Percentiles rank a stretch among this genome's conserved stretches.
Conservation (phyloP, 1,140 invertebrate genomes). For the Melitaea cinxia region DNA sequence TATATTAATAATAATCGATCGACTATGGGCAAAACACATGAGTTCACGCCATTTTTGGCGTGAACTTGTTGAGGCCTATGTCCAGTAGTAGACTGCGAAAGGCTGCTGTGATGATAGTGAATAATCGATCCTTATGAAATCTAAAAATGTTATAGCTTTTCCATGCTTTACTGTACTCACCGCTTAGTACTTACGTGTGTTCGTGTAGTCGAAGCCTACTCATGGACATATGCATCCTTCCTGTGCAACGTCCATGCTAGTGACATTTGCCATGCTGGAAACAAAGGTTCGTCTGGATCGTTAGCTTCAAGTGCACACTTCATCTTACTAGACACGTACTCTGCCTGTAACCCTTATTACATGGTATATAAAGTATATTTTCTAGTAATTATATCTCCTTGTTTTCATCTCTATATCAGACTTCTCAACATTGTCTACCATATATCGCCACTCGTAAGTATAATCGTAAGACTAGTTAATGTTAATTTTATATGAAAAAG, state of each 20-base stretch:
- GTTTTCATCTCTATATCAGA: constrained; percentile 4
- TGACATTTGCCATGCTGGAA: constrained; percentile 23
- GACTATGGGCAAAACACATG: too few relatives aligned
- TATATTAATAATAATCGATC: not conserved
- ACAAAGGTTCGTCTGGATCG: constrained; percentile 31
- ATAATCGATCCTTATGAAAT: not conserved
- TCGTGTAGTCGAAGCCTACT: not conserved
- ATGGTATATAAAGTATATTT: constrained; percentile 1
- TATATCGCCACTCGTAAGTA: constrained; percentile 7
- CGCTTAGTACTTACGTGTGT: not conserved
- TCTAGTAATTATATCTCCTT: constrained; percentile 2
- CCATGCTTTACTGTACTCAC: not conserved
- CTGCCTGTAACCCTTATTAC: constrained; percentile 13
- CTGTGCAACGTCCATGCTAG: constrained; percentile 12
- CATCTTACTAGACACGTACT: constrained; percentile 1
- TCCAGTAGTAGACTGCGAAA: too few relatives aligned
- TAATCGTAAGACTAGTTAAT: constrained; percentile 8
- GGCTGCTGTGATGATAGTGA: too few relatives aligned
- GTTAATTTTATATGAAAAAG: not conserved
- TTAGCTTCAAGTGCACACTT: constrained; percentile 19
- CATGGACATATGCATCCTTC: constrained; percentile 9
- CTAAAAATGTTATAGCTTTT: not conserved
- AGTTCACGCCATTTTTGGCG: too few relatives aligned
- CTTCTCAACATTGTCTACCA: constrained; percentile 16
- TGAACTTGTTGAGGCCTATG: too few relatives aligned